A percentile compares a stretch with the other conserved stretches of the same genome.
Conservation (phyloP, 2,888 invertebrate species). For the Andrena flavipes region DNA sequence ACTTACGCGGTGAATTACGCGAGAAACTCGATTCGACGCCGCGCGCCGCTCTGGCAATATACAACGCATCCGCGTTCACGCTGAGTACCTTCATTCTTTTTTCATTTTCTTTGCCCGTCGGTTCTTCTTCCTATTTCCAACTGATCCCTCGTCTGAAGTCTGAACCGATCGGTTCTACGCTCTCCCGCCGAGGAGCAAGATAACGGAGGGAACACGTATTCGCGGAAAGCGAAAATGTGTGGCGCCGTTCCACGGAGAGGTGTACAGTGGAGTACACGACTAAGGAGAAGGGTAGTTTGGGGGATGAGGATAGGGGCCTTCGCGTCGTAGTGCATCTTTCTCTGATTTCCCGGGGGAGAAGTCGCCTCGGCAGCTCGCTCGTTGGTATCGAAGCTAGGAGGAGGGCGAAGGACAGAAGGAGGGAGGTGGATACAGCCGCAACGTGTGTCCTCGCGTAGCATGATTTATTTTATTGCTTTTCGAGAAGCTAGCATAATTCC, state of each 20-base stretch:
- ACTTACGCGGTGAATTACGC: slow-evolving; percentile 37
- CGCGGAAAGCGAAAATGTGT: slow-evolving; percentile 47
- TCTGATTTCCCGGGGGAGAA: slow-evolving; percentile 81
- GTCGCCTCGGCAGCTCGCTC: slow-evolving; percentile 65
- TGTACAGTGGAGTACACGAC: not conserved
- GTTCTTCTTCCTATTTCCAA: slow-evolving; percentile 1
- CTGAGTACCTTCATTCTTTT: not conserved
- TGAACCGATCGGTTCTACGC: slow-evolving; percentile 47
- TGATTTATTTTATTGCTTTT: slow-evolving; percentile 79
- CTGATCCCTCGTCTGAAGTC: slow-evolving; percentile 19
- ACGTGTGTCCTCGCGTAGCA: slow-evolving; percentile 70
- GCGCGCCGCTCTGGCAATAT: not conserved
- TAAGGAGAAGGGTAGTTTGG: slow-evolving; percentile 5
- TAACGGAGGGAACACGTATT: slow-evolving; percentile 17
- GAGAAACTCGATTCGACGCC: slow-evolving; percentile 45
- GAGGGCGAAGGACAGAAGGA: slow-evolving; percentile 50
- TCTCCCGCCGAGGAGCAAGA: slow-evolving; percentile 37
- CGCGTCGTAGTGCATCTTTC: slow-evolving; percentile 79
- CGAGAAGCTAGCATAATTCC: slow-evolving; percentile 74
- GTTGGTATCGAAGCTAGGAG: slow-evolving; percentile 42
- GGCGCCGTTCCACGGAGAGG: slow-evolving; percentile 7
- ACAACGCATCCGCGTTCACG: slow-evolving; percentile 22
- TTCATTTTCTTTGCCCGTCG: not conserved
- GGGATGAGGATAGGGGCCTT: slow-evolving; percentile 45
- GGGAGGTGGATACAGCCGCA: slow-evolving; percentile 44